Base-by-base conservation (phyloP, 2,888 invertebrate species). In the Xiphydria camelus region DNA sequence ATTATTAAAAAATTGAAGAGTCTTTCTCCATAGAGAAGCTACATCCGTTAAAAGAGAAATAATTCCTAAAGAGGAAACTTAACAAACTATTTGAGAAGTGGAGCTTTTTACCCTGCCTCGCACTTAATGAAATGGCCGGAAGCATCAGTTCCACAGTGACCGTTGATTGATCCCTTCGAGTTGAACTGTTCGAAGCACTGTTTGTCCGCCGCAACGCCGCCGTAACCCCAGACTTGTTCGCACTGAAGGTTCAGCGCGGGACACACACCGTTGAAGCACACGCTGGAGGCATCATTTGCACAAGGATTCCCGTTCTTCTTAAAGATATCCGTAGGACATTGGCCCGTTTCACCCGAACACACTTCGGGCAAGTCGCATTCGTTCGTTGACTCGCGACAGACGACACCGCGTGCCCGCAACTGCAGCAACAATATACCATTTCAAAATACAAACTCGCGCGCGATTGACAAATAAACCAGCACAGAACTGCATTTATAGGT, bases 321-420 rank as follows among this genome's bases (percentile, higher is more conserved):
- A 77, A 88, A 87, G 1, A 92, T 86, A 75, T 99, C 94, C 2
- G 79, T 66, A 0, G 98, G 98, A 77, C 98, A 99, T 53, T 89
- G 83, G 0, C 97, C 97, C 25, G 83, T 84, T 36, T 85, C 83
- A 0, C 98, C 98, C 43, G 91, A 87, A 76, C 98, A 99, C 41
- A 87, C 85, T 74, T 99, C 98, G 14, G 95, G 92, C 20, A 99
- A 83, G 79, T 99, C 98, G 76, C 98, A 99, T 70, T 96, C 96
- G 73, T 92, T 93, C 48, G 83, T 81, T 1, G 93, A 83, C 41
- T 89, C 87, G 14, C 98, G 85, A 76, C 98, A 99, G 45, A 90
- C 79, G 31, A 86, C 82, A 12, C 94, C 94, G 45, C 84, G 80
- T 7, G 82, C 80, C 54, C 86, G 84, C 41, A 92, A 78, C 91